Conservation (phyloP, 2,113 vertebrate species). For the Lagopus muta region DNA sequence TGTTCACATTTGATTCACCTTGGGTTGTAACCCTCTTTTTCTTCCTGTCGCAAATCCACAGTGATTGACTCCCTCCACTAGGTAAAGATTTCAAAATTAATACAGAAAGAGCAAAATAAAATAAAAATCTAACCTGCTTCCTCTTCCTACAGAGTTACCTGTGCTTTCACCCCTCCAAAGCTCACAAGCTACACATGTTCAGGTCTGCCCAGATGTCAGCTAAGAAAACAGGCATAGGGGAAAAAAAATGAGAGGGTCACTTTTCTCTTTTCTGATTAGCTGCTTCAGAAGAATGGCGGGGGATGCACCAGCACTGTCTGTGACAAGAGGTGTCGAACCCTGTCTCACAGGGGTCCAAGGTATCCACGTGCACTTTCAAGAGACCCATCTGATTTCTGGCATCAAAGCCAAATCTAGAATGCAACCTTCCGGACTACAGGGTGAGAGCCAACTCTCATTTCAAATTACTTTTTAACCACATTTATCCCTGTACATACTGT, state of each 20-base stretch:
- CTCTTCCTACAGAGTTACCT: neutral
- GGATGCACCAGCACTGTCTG: neutral
- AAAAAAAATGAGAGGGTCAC: neutral
- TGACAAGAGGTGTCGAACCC: neutral
- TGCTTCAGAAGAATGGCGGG: neutral
- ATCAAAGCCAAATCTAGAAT: neutral
- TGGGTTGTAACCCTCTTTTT: neutral
- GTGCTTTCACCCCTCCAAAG: neutral
- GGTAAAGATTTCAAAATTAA: neutral
- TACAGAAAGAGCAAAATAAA: neutral
- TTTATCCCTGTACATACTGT: neutral
- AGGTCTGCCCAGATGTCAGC: conserved; percentile 7
- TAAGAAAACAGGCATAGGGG: neutral
- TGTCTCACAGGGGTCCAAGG: neutral
- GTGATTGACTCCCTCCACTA: neutral
- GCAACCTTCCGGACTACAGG: neutral
- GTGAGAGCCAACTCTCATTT: neutral
- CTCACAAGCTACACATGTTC: neutral
- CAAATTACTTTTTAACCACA: neutral
- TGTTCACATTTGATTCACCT: neutral
- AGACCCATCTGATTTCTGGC: neutral
- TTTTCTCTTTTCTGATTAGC: conserved; percentile 15
- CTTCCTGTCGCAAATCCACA: neutral
- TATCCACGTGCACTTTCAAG: neutral
- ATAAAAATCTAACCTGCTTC: neutral